phyloP scores from a whole-genome alignment of 2,113 vertebrate species.

The Sigmodon hispidus region DNA sequence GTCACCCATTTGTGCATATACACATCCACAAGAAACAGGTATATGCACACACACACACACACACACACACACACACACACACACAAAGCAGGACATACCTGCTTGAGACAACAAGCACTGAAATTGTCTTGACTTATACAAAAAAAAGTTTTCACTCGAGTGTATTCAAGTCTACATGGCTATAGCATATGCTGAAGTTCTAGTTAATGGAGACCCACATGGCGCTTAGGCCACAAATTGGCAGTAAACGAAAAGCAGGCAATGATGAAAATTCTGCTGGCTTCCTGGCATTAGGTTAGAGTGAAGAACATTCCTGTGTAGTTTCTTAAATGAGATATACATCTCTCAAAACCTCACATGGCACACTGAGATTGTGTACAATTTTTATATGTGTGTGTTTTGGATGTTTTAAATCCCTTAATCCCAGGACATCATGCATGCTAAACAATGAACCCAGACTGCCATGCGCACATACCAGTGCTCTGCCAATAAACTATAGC shows the following conservation, averaged over 20 bases:
- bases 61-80: no score
- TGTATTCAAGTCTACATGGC: not conserved
- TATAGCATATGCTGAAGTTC: not conserved
- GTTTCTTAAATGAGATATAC: not conserved
- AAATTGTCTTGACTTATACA: not conserved
- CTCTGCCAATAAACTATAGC: not conserved
- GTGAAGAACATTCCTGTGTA: not conserved
- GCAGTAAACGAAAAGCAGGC: not conserved
- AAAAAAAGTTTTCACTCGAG: not conserved
- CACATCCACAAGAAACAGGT: no score
- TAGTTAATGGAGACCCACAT: not conserved
- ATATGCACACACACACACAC: no score
- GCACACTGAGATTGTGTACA: not conserved
- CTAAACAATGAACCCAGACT: not conserved
- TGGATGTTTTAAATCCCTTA: not conserved
- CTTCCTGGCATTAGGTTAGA: not conserved
- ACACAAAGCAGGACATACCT: no score
- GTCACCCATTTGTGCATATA: no score
- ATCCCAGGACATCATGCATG: not conserved
- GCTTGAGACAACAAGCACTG: not conserved
- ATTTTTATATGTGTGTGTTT: not conserved
- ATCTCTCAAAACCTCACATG: not conserved
- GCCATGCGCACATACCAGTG: no score
- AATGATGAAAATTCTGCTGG: not conserved
- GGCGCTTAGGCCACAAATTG: not conserved